Evolutionary conservation across 1,140 invertebrate genomes (phyloP).

Genomic region (Aphelenchoides fujianensis): DNA sequence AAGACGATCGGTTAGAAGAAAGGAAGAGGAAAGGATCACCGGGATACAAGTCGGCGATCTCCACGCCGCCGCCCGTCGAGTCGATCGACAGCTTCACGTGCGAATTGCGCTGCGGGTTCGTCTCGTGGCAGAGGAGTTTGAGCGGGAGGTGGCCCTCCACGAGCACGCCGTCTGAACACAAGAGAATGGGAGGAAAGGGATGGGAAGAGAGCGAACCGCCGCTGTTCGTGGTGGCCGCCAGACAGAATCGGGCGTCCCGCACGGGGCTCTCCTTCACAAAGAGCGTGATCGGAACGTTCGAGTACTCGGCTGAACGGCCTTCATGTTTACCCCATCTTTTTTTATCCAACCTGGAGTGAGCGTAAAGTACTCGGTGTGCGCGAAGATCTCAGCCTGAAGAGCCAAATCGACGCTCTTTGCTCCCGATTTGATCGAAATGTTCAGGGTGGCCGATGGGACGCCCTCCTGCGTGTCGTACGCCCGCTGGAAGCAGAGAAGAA

Average conservation of each 20-base stretch:
- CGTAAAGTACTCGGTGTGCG: neutral
- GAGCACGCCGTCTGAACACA: neutral
- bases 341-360: neutral
- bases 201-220: conserved; percentile 14
- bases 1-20: no score
- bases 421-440: conserved; percentile 18
- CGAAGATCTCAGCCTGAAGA: conserved; percentile 39
- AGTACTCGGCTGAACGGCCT: neutral
- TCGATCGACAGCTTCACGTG: conserved; percentile 41
- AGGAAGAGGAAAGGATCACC: no score
- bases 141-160: conserved; percentile 29
- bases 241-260: conserved; percentile 23
- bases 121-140: conserved; percentile 35
- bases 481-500: neutral
- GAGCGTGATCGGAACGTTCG: neutral
- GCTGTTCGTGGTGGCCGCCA: conserved; percentile 24
- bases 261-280: conserved; percentile 21
- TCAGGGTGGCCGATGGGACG: conserved; percentile 48
- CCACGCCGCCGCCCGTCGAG: conserved; percentile 14
- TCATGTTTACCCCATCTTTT: no score
- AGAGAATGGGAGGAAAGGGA: neutral
- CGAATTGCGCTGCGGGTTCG: conserved; percentile 27
- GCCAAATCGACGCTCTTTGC: conserved; percentile 21
- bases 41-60: conserved; percentile 38
- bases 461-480: conserved; percentile 32